Evolutionary conservation across 2,888 invertebrate genomes (phyloP).

Genomic region (Acronicta psi): DNA sequence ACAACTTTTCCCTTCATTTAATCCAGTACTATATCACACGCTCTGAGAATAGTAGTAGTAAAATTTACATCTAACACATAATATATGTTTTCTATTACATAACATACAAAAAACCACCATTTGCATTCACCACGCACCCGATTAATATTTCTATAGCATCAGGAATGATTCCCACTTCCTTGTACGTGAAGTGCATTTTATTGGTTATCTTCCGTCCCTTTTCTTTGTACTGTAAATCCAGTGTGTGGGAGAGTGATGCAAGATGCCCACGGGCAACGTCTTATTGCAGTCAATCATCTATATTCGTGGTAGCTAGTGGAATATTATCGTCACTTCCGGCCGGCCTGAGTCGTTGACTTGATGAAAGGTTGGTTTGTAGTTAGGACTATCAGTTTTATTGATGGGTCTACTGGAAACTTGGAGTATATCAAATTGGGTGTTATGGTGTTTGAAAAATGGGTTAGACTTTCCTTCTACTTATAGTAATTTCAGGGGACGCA

Average conservation of each 20-base stretch:
- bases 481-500: too few relatives aligned
- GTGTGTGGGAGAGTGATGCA: slow-evolving; percentile 63
- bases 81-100: slow-evolving; percentile 50
- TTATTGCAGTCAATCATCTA: slow-evolving; percentile 86
- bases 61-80: slow-evolving; percentile 17
- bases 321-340: slow-evolving; percentile 87
- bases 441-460: slow-evolving; percentile 15
- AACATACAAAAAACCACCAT: slow-evolving; percentile 55
- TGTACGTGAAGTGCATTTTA: slow-evolving; percentile 84
- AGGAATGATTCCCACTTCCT: slow-evolving; percentile 85
- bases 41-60: slow-evolving; percentile 3
- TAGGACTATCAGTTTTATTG: slow-evolving; percentile 46
- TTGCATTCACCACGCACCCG: slow-evolving; percentile 65
- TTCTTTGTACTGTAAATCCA: slow-evolving; percentile 47
- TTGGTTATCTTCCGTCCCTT: slow-evolving; percentile 65
- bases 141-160: slow-evolving; percentile 85
- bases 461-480: not conserved
- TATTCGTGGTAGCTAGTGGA: slow-evolving; percentile 86
- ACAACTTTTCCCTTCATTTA: not conserved
- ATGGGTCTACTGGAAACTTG: slow-evolving; percentile 28
- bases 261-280: slow-evolving; percentile 60
- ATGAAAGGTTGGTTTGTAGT: slow-evolving; percentile 51
- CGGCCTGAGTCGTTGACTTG: slow-evolving; percentile 78
- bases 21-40: not conserved
- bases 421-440: slow-evolving; percentile 19